phyloP scores from a whole-genome alignment of 2,888 invertebrate species.

The Tetragonula carbonaria region DNA sequence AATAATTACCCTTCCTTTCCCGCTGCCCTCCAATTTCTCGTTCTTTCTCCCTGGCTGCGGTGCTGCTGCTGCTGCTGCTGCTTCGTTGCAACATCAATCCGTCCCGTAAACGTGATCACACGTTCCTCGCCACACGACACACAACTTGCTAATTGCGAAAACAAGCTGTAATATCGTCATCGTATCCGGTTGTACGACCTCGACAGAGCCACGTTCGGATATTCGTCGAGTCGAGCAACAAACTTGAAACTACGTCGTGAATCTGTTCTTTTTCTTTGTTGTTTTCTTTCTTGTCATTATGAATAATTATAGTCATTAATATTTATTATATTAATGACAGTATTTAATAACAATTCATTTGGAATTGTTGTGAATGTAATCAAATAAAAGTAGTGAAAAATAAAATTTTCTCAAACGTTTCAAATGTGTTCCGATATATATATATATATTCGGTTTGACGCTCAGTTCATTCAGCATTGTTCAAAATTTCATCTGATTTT shows the following conservation, averaged over 20 bases:
- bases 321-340: too few relatives aligned
- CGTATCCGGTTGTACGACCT: neutral
- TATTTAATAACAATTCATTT: too few relatives aligned
- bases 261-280: neutral
- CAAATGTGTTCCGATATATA: too few relatives aligned
- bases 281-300: too few relatives aligned
- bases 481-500: neutral
- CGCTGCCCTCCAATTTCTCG: constrained; percentile 33
- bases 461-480: neutral
- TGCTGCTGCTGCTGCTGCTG: neutral
- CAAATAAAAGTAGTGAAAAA: too few relatives aligned
- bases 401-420: too few relatives aligned
- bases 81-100: constrained; percentile 10
- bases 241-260: neutral
- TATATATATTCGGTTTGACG: too few relatives aligned
- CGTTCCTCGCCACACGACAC: constrained; percentile 14
- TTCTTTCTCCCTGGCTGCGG: constrained; percentile 11
- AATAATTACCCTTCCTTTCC: constrained; percentile 76
- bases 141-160: constrained; percentile 42
- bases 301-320: too few relatives aligned
- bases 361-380: too few relatives aligned
- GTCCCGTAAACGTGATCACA: constrained; percentile 38
- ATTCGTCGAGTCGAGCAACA: neutral
- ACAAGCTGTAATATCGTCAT: constrained; percentile 24
- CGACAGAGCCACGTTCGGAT: neutral